Conservation (phyloP, 2,888 invertebrate species). For the Labia minor region DNA sequence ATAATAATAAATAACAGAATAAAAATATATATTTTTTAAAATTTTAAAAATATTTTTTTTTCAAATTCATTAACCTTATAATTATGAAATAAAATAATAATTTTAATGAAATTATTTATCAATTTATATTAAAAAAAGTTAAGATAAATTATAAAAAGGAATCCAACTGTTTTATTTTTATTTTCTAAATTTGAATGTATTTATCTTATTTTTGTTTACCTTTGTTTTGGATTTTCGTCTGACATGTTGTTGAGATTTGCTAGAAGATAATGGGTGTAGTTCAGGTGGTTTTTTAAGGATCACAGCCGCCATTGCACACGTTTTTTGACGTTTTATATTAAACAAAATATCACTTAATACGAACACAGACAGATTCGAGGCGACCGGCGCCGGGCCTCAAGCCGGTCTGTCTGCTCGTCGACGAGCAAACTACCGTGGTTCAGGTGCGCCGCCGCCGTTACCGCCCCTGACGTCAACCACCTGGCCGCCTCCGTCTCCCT, state of each 20-base stretch:
- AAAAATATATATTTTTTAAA: too few species aligned
- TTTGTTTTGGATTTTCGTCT: background rate
- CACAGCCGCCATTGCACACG: background rate
- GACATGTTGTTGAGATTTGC: background rate
- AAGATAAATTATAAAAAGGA: too few species aligned
- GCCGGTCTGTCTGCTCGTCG: background rate
- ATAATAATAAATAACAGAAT: too few species aligned
- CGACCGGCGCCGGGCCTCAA: background rate
- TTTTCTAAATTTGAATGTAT: too few species aligned
- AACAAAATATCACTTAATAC: background rate
- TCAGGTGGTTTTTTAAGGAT: background rate
- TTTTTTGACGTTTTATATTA: background rate
- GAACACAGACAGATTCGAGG: background rate
- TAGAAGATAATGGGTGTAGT: background rate
- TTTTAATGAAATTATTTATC: too few species aligned
- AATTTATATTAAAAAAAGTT: too few species aligned
- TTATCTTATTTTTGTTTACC: background rate
- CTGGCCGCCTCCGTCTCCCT: background rate
- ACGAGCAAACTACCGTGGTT: background rate
- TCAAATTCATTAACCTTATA: too few species aligned
- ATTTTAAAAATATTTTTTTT: too few species aligned
- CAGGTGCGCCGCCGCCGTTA: background rate
- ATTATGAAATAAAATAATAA: too few species aligned
- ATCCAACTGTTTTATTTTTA: too few species aligned
- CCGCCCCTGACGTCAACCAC: background rate